Conservation (phyloP, 2,888 invertebrate genomes). For the Zootermopsis nevadensis region DNA sequence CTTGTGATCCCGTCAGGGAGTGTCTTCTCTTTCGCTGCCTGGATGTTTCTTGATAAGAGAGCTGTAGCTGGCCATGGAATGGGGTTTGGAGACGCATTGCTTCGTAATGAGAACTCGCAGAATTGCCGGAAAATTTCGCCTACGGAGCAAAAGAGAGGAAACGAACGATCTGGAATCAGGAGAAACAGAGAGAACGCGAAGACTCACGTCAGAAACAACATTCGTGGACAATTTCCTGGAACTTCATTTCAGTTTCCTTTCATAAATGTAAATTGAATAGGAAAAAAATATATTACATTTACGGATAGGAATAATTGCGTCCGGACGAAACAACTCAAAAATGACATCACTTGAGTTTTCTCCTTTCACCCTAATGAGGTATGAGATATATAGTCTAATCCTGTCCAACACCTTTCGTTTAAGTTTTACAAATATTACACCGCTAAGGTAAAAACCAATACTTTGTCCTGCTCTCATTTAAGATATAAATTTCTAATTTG, state of each 20-base stretch:
- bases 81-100: conserved; percentile 32
- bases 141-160: not conserved
- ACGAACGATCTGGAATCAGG: not conserved
- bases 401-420: too few relatives aligned
- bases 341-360: too few relatives aligned
- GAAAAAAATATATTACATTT: not conserved
- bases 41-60: not conserved
- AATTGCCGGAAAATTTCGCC: conserved; percentile 17
- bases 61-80: not conserved
- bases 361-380: too few relatives aligned
- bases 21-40: conserved; percentile 26
- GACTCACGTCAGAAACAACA: not conserved
- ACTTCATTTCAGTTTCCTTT: conserved; percentile 16
- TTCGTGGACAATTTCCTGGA: conserved; percentile 22
- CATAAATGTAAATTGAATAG: not conserved
- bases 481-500: too few relatives aligned
- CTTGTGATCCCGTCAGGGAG: conserved; percentile 37
- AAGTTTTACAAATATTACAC: too few relatives aligned
- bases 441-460: too few relatives aligned
- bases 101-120: conserved; percentile 47
- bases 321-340: too few relatives aligned
- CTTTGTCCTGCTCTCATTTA: too few relatives aligned
- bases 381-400: too few relatives aligned
- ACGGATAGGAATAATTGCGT: not conserved
- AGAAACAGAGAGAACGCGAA: not conserved